phyloP scores from a whole-genome alignment of 2,888 invertebrate species.

The Eilema caniola region DNA sequence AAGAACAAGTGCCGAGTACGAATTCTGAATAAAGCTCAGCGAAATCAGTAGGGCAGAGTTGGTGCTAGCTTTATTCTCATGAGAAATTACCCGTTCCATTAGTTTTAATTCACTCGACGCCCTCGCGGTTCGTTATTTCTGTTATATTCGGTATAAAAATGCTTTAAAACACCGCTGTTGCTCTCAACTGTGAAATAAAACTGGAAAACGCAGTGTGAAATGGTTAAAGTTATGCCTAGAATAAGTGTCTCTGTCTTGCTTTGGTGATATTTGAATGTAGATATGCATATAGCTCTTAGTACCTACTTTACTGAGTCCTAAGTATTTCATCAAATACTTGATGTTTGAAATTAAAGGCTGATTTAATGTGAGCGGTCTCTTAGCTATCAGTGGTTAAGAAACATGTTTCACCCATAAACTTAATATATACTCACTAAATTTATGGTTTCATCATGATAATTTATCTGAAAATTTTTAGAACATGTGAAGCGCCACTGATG shows the following conservation, averaged over 20 bases:
- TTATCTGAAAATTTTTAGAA: too few relatives aligned
- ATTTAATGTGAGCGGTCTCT: too few relatives aligned
- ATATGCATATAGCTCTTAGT: too few relatives aligned
- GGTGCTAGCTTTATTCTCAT: slow-evolving; percentile 78
- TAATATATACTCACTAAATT: too few relatives aligned
- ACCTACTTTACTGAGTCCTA: too few relatives aligned
- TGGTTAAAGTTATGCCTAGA: slow-evolving; percentile 49
- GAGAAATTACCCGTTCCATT: slow-evolving; percentile 86
- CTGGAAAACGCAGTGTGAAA: slow-evolving; percentile 62
- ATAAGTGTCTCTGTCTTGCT: not conserved
- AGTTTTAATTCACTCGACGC: slow-evolving; percentile 85
- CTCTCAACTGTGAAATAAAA: slow-evolving; percentile 68
- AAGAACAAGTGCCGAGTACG: slow-evolving; percentile 40
- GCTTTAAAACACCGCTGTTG: slow-evolving; percentile 70
- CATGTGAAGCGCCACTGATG: too few relatives aligned
- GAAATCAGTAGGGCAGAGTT: slow-evolving; percentile 69
- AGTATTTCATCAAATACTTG: too few relatives aligned
- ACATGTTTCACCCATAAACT: too few relatives aligned
- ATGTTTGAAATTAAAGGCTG: too few relatives aligned
- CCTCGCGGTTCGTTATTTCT: slow-evolving; percentile 79
- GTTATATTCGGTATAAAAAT: slow-evolving; percentile 78
- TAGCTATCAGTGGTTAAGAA: too few relatives aligned
- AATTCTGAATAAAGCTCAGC: slow-evolving; percentile 44
- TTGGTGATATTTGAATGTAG: not conserved
- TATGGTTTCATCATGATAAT: too few relatives aligned